A percentile compares a stretch with the other conserved stretches of the same genome.
phyloP scores from a whole-genome alignment of 2,888 invertebrate species.

The Bugulina stolonifera region DNA sequence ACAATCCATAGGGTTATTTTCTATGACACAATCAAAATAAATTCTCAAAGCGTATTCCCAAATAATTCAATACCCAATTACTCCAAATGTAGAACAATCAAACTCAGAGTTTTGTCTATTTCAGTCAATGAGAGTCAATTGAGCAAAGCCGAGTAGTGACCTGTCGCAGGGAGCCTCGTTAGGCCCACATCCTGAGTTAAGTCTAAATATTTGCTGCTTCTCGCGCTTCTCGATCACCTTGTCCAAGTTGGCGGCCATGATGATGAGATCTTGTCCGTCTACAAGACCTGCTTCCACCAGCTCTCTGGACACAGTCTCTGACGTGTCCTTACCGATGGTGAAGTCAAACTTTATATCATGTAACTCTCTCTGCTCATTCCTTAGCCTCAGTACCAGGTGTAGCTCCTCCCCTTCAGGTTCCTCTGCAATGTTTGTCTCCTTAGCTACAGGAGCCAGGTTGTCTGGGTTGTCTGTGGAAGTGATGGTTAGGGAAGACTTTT shows the following conservation, averaged over 20 bases:
- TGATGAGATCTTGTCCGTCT: constrained; percentile 79
- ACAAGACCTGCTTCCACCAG: constrained; percentile 90
- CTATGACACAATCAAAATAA: too few species aligned
- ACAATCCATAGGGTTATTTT: too few species aligned
- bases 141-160: constrained; percentile 91
- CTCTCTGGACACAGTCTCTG: constrained; percentile 89
- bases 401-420: constrained; percentile 27
- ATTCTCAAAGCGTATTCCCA: too few species aligned
- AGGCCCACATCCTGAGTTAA: constrained; percentile 57
- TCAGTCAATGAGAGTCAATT: constrained; percentile 59
- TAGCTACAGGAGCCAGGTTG: background rate
- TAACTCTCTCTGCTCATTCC: constrained; percentile 77
- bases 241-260: constrained; percentile 88
- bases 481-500: background rate
- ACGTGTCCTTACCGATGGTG: constrained; percentile 68
- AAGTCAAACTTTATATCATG: constrained; percentile 98
- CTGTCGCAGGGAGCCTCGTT: constrained; percentile 87
- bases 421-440: constrained; percentile 25
- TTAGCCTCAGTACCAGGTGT: constrained; percentile 45
- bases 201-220: constrained; percentile 30
- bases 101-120: too few species aligned
- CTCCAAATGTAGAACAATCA: too few species aligned
- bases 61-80: too few species aligned
- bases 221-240: constrained; percentile 70
- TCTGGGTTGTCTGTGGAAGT: background rate